Percentiles rank a stretch among this genome's conserved stretches.
These are phyloP conservation scores for Gorsachius magnificus DNA, from an alignment of 2,797 vertebrate species.

Conservation along the genomic window DNA sequence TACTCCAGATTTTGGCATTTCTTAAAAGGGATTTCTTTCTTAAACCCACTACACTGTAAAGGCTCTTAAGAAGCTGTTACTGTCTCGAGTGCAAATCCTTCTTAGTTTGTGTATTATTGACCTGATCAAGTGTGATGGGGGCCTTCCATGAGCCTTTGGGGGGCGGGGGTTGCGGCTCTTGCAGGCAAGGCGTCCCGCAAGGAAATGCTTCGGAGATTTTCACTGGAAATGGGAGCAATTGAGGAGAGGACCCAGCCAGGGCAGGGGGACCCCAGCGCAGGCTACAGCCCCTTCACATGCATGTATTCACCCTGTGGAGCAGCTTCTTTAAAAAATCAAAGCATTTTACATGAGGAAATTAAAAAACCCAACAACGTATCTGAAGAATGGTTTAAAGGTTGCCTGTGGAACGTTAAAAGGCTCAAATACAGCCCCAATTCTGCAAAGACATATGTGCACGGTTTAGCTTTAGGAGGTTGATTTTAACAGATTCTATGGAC, in stretches of 20 bases:
- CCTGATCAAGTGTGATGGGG: slow-evolving; percentile 42
- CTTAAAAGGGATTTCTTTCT: slow-evolving; percentile 65
- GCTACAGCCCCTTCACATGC: neutral
- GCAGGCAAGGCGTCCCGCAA: neutral
- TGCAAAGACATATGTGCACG: rapidly evolving
- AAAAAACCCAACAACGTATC: rapidly evolving
- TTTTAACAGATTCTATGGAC: neutral
- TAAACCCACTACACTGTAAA: slow-evolving; percentile 62
- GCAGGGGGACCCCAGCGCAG: neutral
- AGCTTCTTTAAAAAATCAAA: neutral
- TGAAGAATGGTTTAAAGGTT: neutral
- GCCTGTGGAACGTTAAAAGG: neutral
- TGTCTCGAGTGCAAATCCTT: slow-evolving; percentile 67
- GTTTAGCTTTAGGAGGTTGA: neutral
- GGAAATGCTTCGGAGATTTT: neutral
- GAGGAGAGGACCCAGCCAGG: rapidly evolving
- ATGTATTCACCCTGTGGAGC: neutral
- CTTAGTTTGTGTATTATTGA: slow-evolving; percentile 68
- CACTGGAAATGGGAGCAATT: neutral
- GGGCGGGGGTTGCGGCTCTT: neutral
- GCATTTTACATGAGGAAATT: neutral
- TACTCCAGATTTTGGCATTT: slow-evolving; percentile 62
- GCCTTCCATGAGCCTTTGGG: neutral
- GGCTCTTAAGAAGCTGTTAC: slow-evolving; percentile 69
- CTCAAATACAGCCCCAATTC: neutral